Conservation (phyloP, 2,797 vertebrate genomes). For the Psittacula echo region DNA sequence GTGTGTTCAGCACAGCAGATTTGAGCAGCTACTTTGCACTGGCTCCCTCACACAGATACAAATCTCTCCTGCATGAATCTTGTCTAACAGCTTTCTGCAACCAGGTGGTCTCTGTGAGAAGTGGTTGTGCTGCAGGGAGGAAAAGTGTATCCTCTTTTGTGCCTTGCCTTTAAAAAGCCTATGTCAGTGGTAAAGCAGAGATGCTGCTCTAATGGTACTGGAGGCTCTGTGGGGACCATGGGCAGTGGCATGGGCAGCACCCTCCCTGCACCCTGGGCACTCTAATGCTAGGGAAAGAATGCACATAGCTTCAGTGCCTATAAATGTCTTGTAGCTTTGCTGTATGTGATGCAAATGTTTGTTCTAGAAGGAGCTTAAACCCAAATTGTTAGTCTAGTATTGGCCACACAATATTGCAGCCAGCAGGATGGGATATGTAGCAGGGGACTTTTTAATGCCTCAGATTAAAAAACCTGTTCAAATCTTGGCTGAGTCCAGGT, state of each 20-base stretch:
- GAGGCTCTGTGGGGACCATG: not conserved
- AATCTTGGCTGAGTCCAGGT: not conserved
- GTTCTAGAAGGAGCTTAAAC: not conserved
- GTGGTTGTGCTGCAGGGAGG: not conserved
- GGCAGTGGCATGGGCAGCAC: not conserved
- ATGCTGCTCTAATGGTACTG: not conserved
- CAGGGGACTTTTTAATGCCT: not conserved
- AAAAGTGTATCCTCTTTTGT: not conserved
- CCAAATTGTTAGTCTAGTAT: not conserved
- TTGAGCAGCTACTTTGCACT: not conserved
- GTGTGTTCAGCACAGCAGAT: not conserved
- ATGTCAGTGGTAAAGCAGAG: not conserved
- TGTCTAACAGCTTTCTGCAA: not conserved
- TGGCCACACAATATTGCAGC: not conserved
- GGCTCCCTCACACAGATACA: not conserved
- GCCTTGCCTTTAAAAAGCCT: rapidly evolving
- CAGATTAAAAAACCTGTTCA: not conserved
- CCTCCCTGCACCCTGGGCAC: too few species aligned
- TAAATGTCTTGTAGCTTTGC: not conserved
- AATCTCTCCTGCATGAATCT: not conserved
- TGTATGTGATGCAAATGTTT: not conserved
- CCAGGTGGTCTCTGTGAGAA: not conserved
- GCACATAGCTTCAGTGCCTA: not conserved
- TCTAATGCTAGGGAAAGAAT: not conserved
- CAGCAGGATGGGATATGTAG: not conserved